Percentiles rank a stretch among this genome's conserved stretches.
Evolutionary conservation across 2,888 invertebrate genomes (phyloP).

Genomic region (Hesperia comma): DNA sequence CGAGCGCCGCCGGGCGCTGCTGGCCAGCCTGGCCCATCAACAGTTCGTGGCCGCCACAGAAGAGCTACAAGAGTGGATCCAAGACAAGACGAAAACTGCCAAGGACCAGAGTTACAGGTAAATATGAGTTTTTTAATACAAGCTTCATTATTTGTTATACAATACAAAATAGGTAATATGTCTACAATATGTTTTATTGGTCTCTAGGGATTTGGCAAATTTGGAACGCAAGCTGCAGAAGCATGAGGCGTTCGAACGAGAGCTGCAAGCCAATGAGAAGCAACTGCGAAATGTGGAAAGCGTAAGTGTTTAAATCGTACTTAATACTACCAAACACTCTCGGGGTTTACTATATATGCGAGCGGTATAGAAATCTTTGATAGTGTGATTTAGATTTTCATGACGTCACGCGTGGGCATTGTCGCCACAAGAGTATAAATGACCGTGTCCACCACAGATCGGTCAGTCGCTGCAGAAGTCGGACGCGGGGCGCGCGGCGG

Average conservation of each 20-base stretch:
- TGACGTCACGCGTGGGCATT: too few species aligned
- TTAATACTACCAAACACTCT: too few species aligned
- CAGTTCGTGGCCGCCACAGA: conserved; percentile 96
- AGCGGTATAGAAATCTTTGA: too few species aligned
- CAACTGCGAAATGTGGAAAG: conserved; percentile 94
- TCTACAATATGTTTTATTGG: neutral
- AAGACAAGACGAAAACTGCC: conserved; percentile 95
- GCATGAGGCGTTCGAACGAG: conserved; percentile 98
- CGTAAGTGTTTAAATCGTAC: conserved; percentile 65
- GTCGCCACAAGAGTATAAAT: neutral
- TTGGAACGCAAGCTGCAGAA: conserved; percentile 96
- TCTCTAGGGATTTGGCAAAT: conserved; percentile 91
- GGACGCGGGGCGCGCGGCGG: conserved; percentile 84
- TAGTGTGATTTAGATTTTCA: too few species aligned
- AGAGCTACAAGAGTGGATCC: conserved; percentile 95
- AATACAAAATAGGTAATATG: neutral
- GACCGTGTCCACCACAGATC: conserved; percentile 54
- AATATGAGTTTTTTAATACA: neutral
- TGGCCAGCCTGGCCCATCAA: conserved; percentile 94
- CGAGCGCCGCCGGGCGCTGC: conserved; percentile 87
- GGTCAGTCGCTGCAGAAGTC: conserved; percentile 75
- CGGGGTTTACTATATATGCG: too few species aligned
- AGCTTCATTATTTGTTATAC: neutral
- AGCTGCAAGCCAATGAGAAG: conserved; percentile 96
- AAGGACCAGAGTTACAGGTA: conserved; percentile 94